Evolutionary conservation across 1,140 invertebrate species (phyloP).

Genomic region (Cherax destructor): DNA sequence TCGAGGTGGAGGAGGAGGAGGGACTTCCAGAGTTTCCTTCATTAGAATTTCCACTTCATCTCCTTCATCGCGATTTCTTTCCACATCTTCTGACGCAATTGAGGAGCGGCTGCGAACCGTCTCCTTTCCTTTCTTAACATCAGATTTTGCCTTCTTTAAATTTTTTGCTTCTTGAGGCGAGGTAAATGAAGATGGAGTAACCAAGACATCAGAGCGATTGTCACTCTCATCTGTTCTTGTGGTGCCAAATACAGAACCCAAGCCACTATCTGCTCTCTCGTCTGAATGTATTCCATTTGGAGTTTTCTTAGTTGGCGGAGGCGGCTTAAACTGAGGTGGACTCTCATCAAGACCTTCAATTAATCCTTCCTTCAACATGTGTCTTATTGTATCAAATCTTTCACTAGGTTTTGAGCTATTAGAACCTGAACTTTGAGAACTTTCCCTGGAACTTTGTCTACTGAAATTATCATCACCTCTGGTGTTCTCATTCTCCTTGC

Average conservation of each 20-base stretch:
- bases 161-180: slow-evolving; percentile 39
- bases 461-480: slow-evolving; percentile 39
- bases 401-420: slow-evolving; percentile 75
- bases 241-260: slow-evolving; percentile 50
- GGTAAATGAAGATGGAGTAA: slow-evolving; percentile 49
- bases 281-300: slow-evolving; percentile 42
- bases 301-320: slow-evolving; percentile 72
- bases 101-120: slow-evolving; percentile 44
- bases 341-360: slow-evolving; percentile 78
- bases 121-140: slow-evolving; percentile 50
- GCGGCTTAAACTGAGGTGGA: slow-evolving; percentile 78
- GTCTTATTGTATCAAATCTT: slow-evolving; percentile 87
- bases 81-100: slow-evolving; percentile 52
- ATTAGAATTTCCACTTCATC: slow-evolving; percentile 58
- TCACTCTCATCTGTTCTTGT: slow-evolving; percentile 60
- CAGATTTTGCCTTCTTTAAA: background rate
- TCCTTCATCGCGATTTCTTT: slow-evolving; percentile 60
- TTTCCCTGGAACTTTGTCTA: slow-evolving; percentile 56
- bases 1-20: slow-evolving; percentile 52
- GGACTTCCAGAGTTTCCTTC: slow-evolving; percentile 56
- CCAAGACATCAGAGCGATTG: slow-evolving; percentile 39
- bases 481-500: slow-evolving; percentile 6
- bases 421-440: slow-evolving; percentile 53
- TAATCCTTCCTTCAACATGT: slow-evolving; percentile 82
- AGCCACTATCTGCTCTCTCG: slow-evolving; percentile 56